Percentiles rank a stretch among this genome's conserved stretches.
These are phyloP conservation scores for Erebia epiphron DNA, from an alignment of 2,888 invertebrate species.

Conservation along the genomic window DNA sequence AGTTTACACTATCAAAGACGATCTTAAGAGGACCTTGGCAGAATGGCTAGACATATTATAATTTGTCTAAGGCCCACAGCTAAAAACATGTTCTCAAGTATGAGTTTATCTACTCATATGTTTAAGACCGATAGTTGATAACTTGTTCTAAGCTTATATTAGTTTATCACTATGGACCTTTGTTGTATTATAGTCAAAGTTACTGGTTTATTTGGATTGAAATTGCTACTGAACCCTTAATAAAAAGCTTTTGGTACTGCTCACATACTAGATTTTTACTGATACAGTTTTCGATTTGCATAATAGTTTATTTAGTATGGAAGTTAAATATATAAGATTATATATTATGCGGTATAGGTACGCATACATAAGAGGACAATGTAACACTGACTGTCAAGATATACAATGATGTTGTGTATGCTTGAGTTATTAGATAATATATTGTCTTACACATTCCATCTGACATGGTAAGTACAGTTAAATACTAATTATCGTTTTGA, in stretches of 20 bases:
- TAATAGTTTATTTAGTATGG: neutral
- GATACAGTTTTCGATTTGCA: neutral
- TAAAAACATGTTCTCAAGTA: too few species aligned
- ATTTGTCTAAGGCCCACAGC: too few species aligned
- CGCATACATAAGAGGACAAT: neutral
- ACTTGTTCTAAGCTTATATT: too few species aligned
- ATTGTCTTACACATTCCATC: conserved; percentile 11
- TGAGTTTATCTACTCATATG: too few species aligned
- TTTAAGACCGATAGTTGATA: too few species aligned
- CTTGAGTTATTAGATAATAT: conserved; percentile 6
- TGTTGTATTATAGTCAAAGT: neutral
- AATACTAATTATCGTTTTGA: neutral
- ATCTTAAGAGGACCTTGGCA: too few species aligned
- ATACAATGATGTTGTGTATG: conserved; percentile 17
- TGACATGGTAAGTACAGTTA: neutral
- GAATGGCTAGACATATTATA: too few species aligned
- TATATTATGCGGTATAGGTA: too few species aligned
- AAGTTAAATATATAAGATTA: too few species aligned
- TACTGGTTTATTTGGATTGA: neutral
- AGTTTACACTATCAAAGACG: too few species aligned
- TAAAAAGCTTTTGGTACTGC: neutral
- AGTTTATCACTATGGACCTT: too few species aligned
- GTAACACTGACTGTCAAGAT: conserved; percentile 1
- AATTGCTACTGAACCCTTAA: neutral
- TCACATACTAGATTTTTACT: neutral